phyloP scores from a whole-genome alignment of 2,797 vertebrate genomes.

The Gadopsis marmoratus region DNA sequence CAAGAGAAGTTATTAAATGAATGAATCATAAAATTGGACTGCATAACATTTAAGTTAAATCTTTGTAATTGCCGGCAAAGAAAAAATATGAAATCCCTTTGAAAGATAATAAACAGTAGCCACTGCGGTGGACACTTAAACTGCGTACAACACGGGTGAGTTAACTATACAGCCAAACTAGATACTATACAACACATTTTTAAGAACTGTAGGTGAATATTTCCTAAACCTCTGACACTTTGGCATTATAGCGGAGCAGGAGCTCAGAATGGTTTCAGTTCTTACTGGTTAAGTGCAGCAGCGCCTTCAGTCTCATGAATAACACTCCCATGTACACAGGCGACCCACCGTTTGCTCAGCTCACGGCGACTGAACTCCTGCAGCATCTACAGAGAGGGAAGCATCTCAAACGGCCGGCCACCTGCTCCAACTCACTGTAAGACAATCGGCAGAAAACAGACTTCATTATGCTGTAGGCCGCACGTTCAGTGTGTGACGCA shows the following conservation, averaged over 20 bases:
- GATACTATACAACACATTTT: not conserved
- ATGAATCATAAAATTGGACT: not conserved
- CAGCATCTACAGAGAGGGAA: constrained; percentile 89
- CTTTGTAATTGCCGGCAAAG: not conserved
- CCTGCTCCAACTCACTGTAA: constrained; percentile 89
- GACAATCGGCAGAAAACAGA: constrained; percentile 35
- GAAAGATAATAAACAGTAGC: not conserved
- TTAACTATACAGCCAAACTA: not conserved
- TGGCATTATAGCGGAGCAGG: not conserved
- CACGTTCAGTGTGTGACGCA: too few relatives aligned
- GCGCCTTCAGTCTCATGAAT: not conserved
- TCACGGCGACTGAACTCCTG: constrained; percentile 86
- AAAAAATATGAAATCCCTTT: not conserved
- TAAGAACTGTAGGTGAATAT: not conserved
- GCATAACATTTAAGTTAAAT: not conserved
- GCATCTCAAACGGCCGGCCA: constrained; percentile 85
- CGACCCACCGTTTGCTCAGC: constrained; percentile 90
- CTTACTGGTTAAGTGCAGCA: not conserved
- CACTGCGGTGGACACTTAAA: not conserved
- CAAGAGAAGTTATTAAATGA: not conserved
- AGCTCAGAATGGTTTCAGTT: not conserved
- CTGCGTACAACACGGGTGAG: not conserved
- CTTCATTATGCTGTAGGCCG: not conserved
- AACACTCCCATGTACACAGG: constrained; percentile 75
- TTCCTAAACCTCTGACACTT: not conserved